These are phyloP conservation scores for Ornithoptera priamus DNA, from an alignment of 2,888 invertebrate species.

Conservation along the genomic window DNA sequence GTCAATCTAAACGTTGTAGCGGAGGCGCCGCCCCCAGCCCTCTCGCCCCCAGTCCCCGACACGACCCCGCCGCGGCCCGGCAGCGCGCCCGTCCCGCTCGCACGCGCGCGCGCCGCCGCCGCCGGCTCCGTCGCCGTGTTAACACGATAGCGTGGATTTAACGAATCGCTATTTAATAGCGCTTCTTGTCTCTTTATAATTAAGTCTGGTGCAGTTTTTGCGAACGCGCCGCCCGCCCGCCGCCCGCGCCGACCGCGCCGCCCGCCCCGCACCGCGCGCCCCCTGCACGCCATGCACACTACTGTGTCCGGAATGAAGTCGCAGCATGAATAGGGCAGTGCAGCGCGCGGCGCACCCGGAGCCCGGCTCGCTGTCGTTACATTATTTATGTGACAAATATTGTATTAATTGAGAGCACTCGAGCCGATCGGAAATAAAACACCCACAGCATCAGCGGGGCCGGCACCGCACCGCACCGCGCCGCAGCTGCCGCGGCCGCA, in stretches of 20 bases:
- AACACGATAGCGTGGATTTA: slow-evolving; percentile 78
- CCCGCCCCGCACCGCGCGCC: slow-evolving; percentile 36
- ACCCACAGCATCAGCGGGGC: slow-evolving; percentile 54
- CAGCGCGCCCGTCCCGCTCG: slow-evolving; percentile 74
- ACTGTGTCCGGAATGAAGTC: slow-evolving; percentile 62
- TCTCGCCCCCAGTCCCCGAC: slow-evolving; percentile 32
- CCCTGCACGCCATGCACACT: slow-evolving; percentile 37
- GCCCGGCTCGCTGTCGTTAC: slow-evolving; percentile 57
- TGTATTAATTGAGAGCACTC: slow-evolving; percentile 71
- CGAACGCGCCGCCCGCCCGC: slow-evolving; percentile 50
- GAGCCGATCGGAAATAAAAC: slow-evolving; percentile 57
- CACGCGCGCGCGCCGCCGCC: slow-evolving; percentile 37
- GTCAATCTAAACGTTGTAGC: slow-evolving; percentile 66
- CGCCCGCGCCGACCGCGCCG: slow-evolving; percentile 39
- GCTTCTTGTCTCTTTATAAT: slow-evolving; percentile 81
- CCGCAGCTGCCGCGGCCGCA: no score
- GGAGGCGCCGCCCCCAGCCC: slow-evolving; percentile 79
- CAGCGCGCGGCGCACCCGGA: slow-evolving; percentile 44
- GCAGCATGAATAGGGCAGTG: slow-evolving; percentile 47
- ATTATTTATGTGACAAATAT: slow-evolving; percentile 75
- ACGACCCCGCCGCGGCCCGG: slow-evolving; percentile 62
- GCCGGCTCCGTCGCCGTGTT: slow-evolving; percentile 49
- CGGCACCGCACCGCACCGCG: slow-evolving; percentile 21
- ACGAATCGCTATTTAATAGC: slow-evolving; percentile 80
- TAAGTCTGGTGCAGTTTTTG: slow-evolving; percentile 80